Evolutionary conservation across 2,888 invertebrate genomes (phyloP), one percentile per base, ranked within the genome.

Genomic region (Siphlonurus alternatus): DNA sequence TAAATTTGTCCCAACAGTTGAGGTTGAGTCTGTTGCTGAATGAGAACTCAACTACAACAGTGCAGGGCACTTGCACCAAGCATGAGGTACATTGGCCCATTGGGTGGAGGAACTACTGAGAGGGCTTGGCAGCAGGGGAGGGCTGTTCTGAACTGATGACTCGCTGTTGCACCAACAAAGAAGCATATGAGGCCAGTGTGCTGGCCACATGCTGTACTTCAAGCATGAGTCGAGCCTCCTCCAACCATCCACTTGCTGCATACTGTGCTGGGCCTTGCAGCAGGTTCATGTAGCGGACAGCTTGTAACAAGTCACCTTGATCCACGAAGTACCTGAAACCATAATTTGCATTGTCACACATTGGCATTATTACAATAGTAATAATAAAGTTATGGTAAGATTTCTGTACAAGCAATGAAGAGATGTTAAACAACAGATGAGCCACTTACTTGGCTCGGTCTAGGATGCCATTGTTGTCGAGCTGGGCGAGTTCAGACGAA

Each of bases 391-490:
- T n/a, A n/a, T n/a, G n/a, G n/a, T n/a, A n/a, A n/a, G n/a, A n/a
- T n/a, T n/a, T n/a, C n/a, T n/a, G n/a, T n/a, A n/a, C n/a, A n/a
- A n/a, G n/a, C n/a, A 7, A 63, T 51, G 60, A 20, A 66, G 22
- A 56, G 25, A 60, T 25, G 18, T 24, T 65, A 18, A 22, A 63
- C 51, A 54, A 60, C 62, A 23, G 64, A 61, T 60, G 56, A 7
- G 22, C 20, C 19, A 62, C 72, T 73, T 76, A 90, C 91, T 87
- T 88, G 19, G 96, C 93, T 72, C 94, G 83, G 70, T 91, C 87
- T 53, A 98, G 81, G 69, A 98, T 86, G 70, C 93, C 91, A 73
- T 89, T 93, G 1, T 93, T 93, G 76, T 87, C 87, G 71, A 94
- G 77, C 70, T 83, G 78, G 23, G 81, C 79, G 70, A 87, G 84